phyloP scores from a whole-genome alignment of 1,140 invertebrate genomes.

The Drosophila ironensis region DNA sequence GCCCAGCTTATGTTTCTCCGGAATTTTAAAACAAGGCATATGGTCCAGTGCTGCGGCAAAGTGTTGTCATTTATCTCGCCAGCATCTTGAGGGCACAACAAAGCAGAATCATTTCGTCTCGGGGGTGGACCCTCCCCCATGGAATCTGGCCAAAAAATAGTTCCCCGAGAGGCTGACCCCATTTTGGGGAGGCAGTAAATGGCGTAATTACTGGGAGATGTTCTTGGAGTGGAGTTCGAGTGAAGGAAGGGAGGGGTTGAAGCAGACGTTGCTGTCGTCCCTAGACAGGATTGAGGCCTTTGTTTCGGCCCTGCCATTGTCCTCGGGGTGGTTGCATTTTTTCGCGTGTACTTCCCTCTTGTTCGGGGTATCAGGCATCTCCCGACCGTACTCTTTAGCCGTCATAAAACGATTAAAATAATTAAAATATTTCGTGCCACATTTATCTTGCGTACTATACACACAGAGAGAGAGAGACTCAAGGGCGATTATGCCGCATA shows the following conservation, averaged over 20 bases:
- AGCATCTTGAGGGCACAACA: slow-evolving; percentile 66
- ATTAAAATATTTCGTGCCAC: slow-evolving; percentile 81
- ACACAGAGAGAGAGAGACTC: slow-evolving; percentile 21
- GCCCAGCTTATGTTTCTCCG: slow-evolving; percentile 34
- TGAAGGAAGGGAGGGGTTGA: background rate
- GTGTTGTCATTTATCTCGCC: slow-evolving; percentile 75
- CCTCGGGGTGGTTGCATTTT: slow-evolving; percentile 40
- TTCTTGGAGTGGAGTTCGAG: slow-evolving; percentile 20
- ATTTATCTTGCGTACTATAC: slow-evolving; percentile 70
- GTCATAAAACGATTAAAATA: slow-evolving; percentile 81
- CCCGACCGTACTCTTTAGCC: slow-evolving; percentile 37
- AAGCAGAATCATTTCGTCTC: slow-evolving; percentile 36
- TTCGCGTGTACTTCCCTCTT: slow-evolving; percentile 22
- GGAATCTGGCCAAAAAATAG: too few relatives aligned
- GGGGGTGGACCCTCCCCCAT: slow-evolving; percentile 8
- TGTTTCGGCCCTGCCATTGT: slow-evolving; percentile 67
- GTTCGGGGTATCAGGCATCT: slow-evolving; percentile 50
- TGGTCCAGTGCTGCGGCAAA: slow-evolving; percentile 39
- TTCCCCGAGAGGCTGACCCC: too few relatives aligned
- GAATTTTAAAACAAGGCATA: slow-evolving; percentile 24
- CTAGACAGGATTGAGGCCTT: slow-evolving; percentile 40
- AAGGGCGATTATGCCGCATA: slow-evolving; percentile 66
- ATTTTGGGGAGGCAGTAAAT: slow-evolving; percentile 69
- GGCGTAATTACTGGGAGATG: slow-evolving; percentile 76
- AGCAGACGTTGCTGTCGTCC: slow-evolving; percentile 65